Conservation (phyloP, 2,888 invertebrate genomes). For the Panzeria rudis region DNA sequence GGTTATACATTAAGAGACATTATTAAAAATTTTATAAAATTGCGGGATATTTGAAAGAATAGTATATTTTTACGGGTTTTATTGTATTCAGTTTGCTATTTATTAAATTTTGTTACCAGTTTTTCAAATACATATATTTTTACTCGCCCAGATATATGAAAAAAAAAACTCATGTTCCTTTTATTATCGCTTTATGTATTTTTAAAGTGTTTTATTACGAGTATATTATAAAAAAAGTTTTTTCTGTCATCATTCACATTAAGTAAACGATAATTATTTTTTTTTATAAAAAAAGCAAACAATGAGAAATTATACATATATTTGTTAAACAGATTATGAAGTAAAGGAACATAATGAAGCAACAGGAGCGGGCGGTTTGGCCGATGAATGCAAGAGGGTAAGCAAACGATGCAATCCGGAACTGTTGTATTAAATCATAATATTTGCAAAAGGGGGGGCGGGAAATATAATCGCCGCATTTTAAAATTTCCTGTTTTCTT, state of each 20-base stretch:
- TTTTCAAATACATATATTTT: no score
- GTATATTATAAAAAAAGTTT: conserved; percentile 12
- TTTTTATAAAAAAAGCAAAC: conserved; percentile 13
- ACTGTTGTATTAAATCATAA: neutral
- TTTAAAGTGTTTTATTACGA: conserved; percentile 12
- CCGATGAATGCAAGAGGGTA: neutral
- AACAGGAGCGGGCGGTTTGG: conserved; percentile 2
- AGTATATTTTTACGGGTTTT: no score
- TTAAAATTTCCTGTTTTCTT: neutral
- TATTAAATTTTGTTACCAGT: no score
- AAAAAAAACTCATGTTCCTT: neutral
- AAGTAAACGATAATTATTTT: neutral
- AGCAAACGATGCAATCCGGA: neutral
- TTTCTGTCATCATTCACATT: conserved; percentile 14
- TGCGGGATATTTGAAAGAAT: no score
- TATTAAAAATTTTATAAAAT: no score
- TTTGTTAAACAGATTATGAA: conserved; percentile 18
- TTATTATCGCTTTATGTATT: conserved; percentile 6
- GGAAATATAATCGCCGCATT: neutral
- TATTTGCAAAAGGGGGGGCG: neutral
- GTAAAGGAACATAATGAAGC: conserved; percentile 4
- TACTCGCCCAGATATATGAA: neutral
- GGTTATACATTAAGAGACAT: no score
- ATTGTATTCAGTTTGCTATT: no score
- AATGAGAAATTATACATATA: conserved; percentile 27